Conservation (phyloP, 2,113 vertebrate species). For the Aldabrachelys gigantea region DNA sequence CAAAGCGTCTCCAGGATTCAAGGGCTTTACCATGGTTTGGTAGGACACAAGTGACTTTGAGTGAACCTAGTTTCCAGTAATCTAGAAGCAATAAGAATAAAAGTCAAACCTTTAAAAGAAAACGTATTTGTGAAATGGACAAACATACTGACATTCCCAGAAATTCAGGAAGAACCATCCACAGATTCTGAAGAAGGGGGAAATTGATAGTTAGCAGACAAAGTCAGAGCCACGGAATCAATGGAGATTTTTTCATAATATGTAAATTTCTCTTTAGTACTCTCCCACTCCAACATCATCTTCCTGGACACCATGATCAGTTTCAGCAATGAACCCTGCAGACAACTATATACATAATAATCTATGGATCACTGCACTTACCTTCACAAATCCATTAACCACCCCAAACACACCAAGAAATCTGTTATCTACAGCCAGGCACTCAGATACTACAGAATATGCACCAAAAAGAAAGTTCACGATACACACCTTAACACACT, state of each 20-base stretch:
- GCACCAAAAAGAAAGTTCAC: not conserved
- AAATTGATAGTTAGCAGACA: not conserved
- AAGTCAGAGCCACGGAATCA: not conserved
- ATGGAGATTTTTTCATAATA: not conserved
- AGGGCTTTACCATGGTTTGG: not conserved
- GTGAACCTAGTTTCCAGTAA: not conserved
- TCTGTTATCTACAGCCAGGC: not conserved
- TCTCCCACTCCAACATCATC: not conserved
- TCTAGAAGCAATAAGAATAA: not conserved
- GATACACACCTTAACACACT: not conserved
- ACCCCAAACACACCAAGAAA: not conserved
- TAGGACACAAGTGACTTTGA: not conserved
- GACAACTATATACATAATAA: not conserved
- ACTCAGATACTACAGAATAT: not conserved
- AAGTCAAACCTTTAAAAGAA: not conserved
- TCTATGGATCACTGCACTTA: not conserved
- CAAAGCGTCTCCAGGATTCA: not conserved
- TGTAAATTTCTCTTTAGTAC: not conserved
- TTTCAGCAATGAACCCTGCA: not conserved
- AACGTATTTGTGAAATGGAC: not conserved
- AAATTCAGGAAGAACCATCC: not conserved
- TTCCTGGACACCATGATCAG: not conserved
- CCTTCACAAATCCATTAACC: not conserved
- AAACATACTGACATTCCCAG: fast-evolving
- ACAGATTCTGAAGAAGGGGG: not conserved